These are phyloP conservation scores for Adela reaumurella DNA, from an alignment of 2,888 invertebrate species.

Conservation along the genomic window DNA sequence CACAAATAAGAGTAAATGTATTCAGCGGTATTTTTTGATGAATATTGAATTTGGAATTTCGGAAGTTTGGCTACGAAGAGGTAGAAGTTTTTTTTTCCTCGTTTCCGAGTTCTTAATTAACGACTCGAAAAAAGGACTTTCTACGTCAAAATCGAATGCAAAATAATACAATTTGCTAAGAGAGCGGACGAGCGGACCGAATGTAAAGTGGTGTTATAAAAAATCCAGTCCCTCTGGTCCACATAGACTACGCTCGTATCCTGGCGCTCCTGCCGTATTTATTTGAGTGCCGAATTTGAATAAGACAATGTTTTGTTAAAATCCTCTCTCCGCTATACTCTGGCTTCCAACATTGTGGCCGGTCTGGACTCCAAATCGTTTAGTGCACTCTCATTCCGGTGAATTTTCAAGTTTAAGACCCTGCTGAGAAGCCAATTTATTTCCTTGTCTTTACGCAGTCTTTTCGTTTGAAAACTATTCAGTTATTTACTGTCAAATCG, in stretches of 20 bases:
- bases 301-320: slow-evolving; percentile 27
- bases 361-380: not conserved
- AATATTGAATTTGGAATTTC: no score
- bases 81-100: not conserved
- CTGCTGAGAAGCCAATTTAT: no score
- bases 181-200: not conserved
- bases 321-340: not conserved
- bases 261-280: slow-evolving; percentile 31
- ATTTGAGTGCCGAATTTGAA: slow-evolving; percentile 51
- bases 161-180: slow-evolving; percentile 47
- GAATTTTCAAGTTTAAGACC: no score
- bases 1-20: no score
- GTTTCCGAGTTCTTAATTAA: not conserved
- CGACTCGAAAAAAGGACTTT: not conserved
- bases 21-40: no score
- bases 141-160: slow-evolving; percentile 47
- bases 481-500: no score
- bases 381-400: not conserved
- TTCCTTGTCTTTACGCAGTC: no score
- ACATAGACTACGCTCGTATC: slow-evolving; percentile 17
- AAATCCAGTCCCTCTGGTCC: not conserved
- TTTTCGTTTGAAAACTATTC: no score
- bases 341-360: not conserved
- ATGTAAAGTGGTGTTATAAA: not conserved
- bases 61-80: no score